Percentiles rank a stretch among this genome's conserved stretches.
These are phyloP conservation scores for Rhingia campestris DNA, from an alignment of 2,888 invertebrate genomes.

Conservation along the genomic window DNA sequence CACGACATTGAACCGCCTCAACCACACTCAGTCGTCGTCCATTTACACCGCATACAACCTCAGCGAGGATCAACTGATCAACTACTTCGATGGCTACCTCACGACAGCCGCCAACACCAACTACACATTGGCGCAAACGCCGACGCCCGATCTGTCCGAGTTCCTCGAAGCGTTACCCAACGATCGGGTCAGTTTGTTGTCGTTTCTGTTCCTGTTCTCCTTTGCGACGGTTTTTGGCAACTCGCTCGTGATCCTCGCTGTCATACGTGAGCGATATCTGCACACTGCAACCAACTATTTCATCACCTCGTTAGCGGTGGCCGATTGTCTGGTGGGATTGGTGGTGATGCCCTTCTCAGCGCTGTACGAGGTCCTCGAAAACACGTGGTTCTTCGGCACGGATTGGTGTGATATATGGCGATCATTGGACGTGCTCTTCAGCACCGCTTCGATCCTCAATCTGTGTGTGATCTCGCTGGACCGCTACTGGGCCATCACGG, in stretches of 20 bases:
- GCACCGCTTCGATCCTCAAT: slow-evolving; percentile 98
- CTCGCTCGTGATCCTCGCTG: slow-evolving; percentile 95
- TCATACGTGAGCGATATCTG: slow-evolving; percentile 94
- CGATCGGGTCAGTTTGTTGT: slow-evolving; percentile 90
- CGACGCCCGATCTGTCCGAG: slow-evolving; percentile 81
- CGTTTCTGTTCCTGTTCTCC: slow-evolving; percentile 93
- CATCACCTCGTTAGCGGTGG: slow-evolving; percentile 97
- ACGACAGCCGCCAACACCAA: slow-evolving; percentile 64
- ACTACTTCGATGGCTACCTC: slow-evolving; percentile 80
- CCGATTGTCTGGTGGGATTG: slow-evolving; percentile 97
- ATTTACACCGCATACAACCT: slow-evolving; percentile 81
- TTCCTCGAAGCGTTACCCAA: slow-evolving; percentile 84
- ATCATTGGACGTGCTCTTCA: slow-evolving; percentile 97
- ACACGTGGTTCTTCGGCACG: slow-evolving; percentile 96
- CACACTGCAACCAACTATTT: slow-evolving; percentile 99
- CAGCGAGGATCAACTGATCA: slow-evolving; percentile 80
- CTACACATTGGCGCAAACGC: slow-evolving; percentile 74
- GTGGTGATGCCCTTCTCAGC: slow-evolving; percentile 99
- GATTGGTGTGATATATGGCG: slow-evolving; percentile 99
- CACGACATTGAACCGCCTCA: slow-evolving; percentile 43
- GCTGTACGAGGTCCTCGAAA: slow-evolving; percentile 93
- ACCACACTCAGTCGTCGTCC: slow-evolving; percentile 75
- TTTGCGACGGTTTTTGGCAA: slow-evolving; percentile 97
- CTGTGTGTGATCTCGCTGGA: slow-evolving; percentile 98
- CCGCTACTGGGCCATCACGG: slow-evolving; percentile 99